Evolutionary conservation across 2,113 vertebrate species (phyloP).

Genomic region (Haliaeetus leucogaster): DNA sequence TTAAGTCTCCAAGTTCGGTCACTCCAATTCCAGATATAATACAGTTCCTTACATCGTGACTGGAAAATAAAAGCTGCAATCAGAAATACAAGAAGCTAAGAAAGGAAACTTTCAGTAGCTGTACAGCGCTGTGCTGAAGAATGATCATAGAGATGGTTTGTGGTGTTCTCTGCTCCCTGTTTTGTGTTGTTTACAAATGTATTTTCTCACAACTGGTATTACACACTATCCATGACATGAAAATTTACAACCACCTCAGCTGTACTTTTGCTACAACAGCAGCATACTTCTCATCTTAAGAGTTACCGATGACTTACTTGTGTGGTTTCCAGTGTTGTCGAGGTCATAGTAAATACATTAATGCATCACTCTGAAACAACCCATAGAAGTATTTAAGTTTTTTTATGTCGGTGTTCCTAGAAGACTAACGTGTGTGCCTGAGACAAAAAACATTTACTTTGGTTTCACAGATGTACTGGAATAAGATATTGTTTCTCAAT

Average conservation of each 20-base stretch:
- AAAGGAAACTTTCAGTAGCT: background rate
- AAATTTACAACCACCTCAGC: background rate
- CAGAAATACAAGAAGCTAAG: background rate
- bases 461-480: background rate
- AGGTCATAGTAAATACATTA: background rate
- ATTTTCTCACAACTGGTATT: background rate
- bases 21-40: background rate
- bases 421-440: background rate
- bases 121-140: background rate
- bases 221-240: background rate
- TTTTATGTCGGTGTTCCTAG: background rate
- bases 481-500: background rate
- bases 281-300: background rate
- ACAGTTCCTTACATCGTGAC: background rate
- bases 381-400: background rate
- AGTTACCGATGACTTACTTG: background rate
- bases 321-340: background rate
- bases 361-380: background rate
- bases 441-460: background rate
- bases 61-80: background rate
- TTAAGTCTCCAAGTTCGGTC: background rate
- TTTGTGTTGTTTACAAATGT: background rate
- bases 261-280: background rate
- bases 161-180: background rate
- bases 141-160: rapidly evolving